Evolutionary conservation across 2,113 vertebrate genomes (phyloP).

Genomic region (Otis tarda): DNA sequence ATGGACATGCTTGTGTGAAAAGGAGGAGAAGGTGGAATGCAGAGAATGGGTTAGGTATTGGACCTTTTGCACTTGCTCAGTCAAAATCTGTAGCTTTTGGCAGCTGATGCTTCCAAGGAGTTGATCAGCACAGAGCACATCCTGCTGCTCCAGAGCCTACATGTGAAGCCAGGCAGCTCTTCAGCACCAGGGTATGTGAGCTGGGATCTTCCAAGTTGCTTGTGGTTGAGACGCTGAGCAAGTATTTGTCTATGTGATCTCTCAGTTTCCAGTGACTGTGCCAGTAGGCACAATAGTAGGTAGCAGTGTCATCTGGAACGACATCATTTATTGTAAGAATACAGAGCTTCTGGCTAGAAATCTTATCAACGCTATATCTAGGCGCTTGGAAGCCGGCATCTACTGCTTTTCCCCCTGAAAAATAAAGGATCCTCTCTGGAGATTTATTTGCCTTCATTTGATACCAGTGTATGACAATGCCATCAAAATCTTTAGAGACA

Average conservation of each 20-base stretch:
- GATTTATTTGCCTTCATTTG: not conserved
- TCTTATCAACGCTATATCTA: not conserved
- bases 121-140: too few relatives aligned
- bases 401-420: accelerated
- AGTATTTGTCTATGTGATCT: not conserved
- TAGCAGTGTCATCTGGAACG: not conserved
- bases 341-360: not conserved
- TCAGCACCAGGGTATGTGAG: too few relatives aligned
- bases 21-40: not conserved
- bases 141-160: not conserved
- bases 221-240: not conserved
- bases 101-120: not conserved
- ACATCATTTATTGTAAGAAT: not conserved
- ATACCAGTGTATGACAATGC: not conserved
- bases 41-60: not conserved
- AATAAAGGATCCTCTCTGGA: not conserved
- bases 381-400: not conserved
- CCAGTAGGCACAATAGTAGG: constrained; percentile 27
- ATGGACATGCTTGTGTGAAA: not conserved
- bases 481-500: accelerated
- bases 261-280: accelerated
- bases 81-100: not conserved
- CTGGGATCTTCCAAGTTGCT: not conserved
- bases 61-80: not conserved
- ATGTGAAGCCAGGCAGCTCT: not conserved